Base-by-base conservation (phyloP, 1,140 invertebrate species). In the Cecropterus lyciades region DNA sequence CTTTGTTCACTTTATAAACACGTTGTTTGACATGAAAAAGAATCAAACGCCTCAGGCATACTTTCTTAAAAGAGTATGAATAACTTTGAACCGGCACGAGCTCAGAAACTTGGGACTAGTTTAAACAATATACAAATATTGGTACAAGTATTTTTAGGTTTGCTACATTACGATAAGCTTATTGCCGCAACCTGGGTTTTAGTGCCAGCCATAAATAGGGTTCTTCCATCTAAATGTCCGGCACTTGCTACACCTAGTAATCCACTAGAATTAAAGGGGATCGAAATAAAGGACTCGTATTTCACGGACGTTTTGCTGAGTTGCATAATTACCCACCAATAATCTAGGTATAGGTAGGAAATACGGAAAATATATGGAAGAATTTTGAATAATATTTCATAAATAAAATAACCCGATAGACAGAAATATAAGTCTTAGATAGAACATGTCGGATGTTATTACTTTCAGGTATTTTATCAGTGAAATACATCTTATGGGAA, bases 141-240 rank as follows among this genome's bases (percentile, higher is more conserved):
- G 57, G 67, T 60, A 46, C 43, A 33, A 48, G 70, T 76, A 24
- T 24, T 24, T 24, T 24, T 72, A 65, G 70, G 45, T 62, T 45
- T 69, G 67, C 56, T 73, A 70, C 70, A 67, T 73, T 69, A 72
- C 69, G 67, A 73, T 66, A 57, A 75, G 77, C 76, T 79, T 83
- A 79, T 75, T 71, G 74, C 67, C 62, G 64, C 57, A 62, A 69
- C 72, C 65, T 78, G 77, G 77, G 76, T 70, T 79, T 79, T 80
- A 70, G 72, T 72, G 49, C 69, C 53, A 67, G 72, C 70, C 73
- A 80, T 84, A 82, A 84, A 84, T 80, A 80, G 78, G 68, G 77
- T 77, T 77, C 70, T 57, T 65, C 70, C 67, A 72, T 71, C 73
- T 73, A 73, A 84, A 82, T 78, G 80, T 78, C 82, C 80, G 64